phyloP scores from a whole-genome alignment of 2,888 invertebrate species.

The Bombylius discolor region DNA sequence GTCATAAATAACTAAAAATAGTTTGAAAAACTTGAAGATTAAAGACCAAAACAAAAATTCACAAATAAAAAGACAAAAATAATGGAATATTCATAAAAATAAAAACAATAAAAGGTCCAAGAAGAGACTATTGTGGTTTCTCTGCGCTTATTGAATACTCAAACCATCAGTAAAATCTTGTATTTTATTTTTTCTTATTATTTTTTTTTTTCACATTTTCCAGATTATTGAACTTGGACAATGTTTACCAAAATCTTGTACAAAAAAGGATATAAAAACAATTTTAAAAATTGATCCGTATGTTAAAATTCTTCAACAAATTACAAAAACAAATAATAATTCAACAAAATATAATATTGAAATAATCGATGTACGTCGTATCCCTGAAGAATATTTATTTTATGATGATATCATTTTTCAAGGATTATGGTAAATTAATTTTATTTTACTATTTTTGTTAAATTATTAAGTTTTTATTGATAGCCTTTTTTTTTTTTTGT shows the following conservation, averaged over 20 bases:
- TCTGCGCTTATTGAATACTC: too few species aligned
- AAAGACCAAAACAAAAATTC: too few species aligned
- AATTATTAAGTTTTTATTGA: not conserved
- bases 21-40: too few species aligned
- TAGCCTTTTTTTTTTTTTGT: too few species aligned
- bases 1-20: too few species aligned
- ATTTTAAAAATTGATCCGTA: constrained; percentile 35
- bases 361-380: constrained; percentile 48
- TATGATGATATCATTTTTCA: constrained; percentile 52
- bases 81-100: too few species aligned
- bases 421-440: constrained; percentile 44
- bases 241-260: constrained; percentile 60
- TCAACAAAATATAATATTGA: constrained; percentile 14
- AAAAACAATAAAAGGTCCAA: too few species aligned
- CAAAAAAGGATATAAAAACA: constrained; percentile 39
- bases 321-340: not conserved
- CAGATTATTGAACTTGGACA: constrained; percentile 60
- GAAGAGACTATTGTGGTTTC: too few species aligned
- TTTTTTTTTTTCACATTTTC: constrained; percentile 36
- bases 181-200: too few species aligned
- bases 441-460: not conserved
- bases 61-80: too few species aligned
- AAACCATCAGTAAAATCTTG: too few species aligned
- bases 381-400: constrained; percentile 53
- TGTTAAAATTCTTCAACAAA: constrained; percentile 23